Conservation (phyloP, 2,113 vertebrate species). For the Butorides virescens region DNA sequence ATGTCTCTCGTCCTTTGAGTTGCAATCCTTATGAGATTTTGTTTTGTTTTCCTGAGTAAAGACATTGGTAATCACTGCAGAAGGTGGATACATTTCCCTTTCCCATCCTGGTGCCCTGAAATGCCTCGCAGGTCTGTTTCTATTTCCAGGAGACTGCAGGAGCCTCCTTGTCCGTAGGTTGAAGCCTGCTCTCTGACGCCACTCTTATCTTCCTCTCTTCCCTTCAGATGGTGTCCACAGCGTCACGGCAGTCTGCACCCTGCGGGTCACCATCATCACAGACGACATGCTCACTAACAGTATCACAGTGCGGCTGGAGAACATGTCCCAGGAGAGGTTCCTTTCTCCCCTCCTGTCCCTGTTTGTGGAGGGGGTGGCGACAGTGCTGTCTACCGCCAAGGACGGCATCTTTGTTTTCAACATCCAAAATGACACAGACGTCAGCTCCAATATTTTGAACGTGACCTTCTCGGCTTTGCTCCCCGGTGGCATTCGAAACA, state of each 20-base stretch:
- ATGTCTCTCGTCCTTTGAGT: background rate
- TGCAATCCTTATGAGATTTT: background rate
- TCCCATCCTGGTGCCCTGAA: background rate
- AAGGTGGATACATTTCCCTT: background rate
- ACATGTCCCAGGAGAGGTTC: slow-evolving; percentile 98
- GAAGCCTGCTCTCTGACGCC: background rate
- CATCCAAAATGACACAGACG: slow-evolving; percentile 94
- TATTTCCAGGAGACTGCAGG: background rate
- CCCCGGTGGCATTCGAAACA: slow-evolving; percentile 80
- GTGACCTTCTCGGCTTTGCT: slow-evolving; percentile 94
- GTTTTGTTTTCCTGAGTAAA: background rate
- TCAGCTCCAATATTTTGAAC: slow-evolving; percentile 89
- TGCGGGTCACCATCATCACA: slow-evolving; percentile 94
- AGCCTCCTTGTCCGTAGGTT: background rate
- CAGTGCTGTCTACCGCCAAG: slow-evolving; percentile 88
- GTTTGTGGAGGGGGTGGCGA: slow-evolving; percentile 91
- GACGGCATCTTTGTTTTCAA: slow-evolving; percentile 93
- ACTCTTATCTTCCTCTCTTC: background rate
- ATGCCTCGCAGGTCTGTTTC: background rate
- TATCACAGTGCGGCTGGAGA: slow-evolving; percentile 95
- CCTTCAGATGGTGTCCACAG: slow-evolving; percentile 85
- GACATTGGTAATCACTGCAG: background rate
- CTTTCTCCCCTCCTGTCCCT: slow-evolving; percentile 90
- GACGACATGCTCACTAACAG: slow-evolving; percentile 98
- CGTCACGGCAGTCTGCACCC: slow-evolving; percentile 83